Percentiles rank a stretch among this genome's conserved stretches.
phyloP scores from a whole-genome alignment of 2,113 vertebrate genomes.

The Notothenia rossii region DNA sequence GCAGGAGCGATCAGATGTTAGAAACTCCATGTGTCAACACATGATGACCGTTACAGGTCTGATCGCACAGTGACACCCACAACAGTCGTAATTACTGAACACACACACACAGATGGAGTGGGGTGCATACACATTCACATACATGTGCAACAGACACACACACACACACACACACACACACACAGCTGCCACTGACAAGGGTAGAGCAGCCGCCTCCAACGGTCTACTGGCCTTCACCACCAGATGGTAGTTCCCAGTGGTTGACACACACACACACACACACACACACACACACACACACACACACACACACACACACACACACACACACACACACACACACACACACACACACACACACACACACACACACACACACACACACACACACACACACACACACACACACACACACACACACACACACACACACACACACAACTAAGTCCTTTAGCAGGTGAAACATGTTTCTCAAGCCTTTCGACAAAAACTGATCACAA shows the following conservation, averaged over 20 bases:
- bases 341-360: background rate
- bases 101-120: conserved; percentile 11
- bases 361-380: conserved; percentile 14
- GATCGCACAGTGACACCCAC: conserved; percentile 42
- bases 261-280: conserved; percentile 25
- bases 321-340: conserved; percentile 1
- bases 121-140: background rate
- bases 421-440: conserved; percentile 21
- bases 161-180: background rate
- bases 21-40: conserved; percentile 71
- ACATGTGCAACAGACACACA: conserved; percentile 1
- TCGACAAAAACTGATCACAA: conserved; percentile 27
- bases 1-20: conserved; percentile 54
- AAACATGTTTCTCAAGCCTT: conserved; percentile 22
- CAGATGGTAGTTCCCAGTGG: conserved; percentile 73
- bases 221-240: conserved; percentile 71
- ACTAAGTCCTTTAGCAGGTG: conserved; percentile 6
- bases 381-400: conserved; percentile 22
- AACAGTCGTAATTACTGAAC: conserved; percentile 42
- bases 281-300: conserved; percentile 25
- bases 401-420: conserved; percentile 28
- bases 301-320: conserved; percentile 8
- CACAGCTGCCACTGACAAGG: conserved; percentile 80
- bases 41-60: conserved; percentile 66
- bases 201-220: conserved; percentile 63